Conservation (phyloP, 1,140 invertebrate species). For the Brachystomella parvula region DNA sequence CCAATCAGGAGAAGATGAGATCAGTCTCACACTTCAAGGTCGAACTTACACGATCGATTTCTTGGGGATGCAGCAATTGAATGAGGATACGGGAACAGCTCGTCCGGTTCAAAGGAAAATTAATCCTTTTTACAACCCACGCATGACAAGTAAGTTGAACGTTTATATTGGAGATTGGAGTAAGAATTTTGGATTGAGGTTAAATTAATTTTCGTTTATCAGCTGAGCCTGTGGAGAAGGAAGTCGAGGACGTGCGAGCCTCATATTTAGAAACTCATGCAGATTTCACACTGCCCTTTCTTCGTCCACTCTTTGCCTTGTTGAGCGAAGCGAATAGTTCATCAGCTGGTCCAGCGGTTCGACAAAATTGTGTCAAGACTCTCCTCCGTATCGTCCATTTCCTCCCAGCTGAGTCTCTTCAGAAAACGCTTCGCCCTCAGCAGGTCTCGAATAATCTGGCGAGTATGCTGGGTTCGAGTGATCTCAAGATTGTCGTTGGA, state of each 20-base stretch:
- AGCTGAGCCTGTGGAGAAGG: conserved; percentile 18
- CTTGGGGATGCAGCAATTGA: conserved; percentile 95
- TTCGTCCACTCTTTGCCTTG: conserved; percentile 75
- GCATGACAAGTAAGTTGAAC: not conserved
- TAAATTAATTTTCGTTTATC: not conserved
- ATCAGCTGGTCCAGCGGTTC: conserved; percentile 90
- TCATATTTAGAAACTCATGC: conserved; percentile 44
- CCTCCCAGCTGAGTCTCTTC: conserved; percentile 70
- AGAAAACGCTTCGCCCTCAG: conserved; percentile 82
- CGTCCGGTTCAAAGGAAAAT: conserved; percentile 73
- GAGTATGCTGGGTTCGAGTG: conserved; percentile 84
- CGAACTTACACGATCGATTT: conserved; percentile 93
- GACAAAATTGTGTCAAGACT: conserved; percentile 92
- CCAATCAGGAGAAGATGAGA: conserved; percentile 87
- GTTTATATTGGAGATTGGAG: not conserved
- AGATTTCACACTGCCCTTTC: conserved; percentile 66
- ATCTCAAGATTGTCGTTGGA: conserved; percentile 72
- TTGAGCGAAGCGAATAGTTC: conserved; percentile 88
- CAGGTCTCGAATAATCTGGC: conserved; percentile 93
- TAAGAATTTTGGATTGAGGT: not conserved
- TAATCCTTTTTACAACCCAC: conserved; percentile 34
- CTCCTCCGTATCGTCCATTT: conserved; percentile 92
- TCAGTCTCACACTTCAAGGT: conserved; percentile 80
- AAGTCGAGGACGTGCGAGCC: conserved; percentile 25
- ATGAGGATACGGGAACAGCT: conserved; percentile 91